phyloP scores from a whole-genome alignment of 2,888 invertebrate genomes.

The Vesta saturnalis region DNA sequence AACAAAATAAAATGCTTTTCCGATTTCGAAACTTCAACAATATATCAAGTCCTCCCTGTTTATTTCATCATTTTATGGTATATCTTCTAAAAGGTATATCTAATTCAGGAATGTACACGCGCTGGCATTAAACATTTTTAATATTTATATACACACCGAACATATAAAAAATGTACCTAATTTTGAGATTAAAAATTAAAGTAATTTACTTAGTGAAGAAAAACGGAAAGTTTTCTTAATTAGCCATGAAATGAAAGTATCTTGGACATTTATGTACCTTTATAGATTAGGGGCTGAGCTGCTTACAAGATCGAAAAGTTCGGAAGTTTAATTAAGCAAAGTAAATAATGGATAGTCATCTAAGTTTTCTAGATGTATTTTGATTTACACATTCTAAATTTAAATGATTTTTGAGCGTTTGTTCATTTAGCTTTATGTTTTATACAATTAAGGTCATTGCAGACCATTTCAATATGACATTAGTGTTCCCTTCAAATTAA shows the following conservation, averaged over 20 bases:
- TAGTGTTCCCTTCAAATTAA: no score
- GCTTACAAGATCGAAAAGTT: slow-evolving; percentile 13
- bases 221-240: slow-evolving; percentile 15
- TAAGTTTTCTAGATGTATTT: slow-evolving; percentile 9
- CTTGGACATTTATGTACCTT: slow-evolving; percentile 14
- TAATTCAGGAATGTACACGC: no score
- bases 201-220: slow-evolving; percentile 6
- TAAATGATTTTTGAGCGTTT: no score
- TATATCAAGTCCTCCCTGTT: background rate
- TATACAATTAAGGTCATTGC: no score
- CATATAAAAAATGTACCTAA: background rate
- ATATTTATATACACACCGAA: background rate
- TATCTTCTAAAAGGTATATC: background rate
- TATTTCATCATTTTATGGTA: background rate
- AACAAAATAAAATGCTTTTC: background rate
- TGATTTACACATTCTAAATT: background rate
- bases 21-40: slow-evolving; percentile 1
- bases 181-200: background rate
- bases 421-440: no score
- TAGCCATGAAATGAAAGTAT: slow-evolving; percentile 14
- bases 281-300: slow-evolving; percentile 3
- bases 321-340: slow-evolving; percentile 12
- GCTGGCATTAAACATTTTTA: background rate
- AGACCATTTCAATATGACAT: no score
- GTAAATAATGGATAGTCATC: slow-evolving; percentile 10